Percentiles rank a stretch among this genome's conserved stretches.
Conservation (phyloP, 1,140 invertebrate genomes). For the Apis cerana region DNA sequence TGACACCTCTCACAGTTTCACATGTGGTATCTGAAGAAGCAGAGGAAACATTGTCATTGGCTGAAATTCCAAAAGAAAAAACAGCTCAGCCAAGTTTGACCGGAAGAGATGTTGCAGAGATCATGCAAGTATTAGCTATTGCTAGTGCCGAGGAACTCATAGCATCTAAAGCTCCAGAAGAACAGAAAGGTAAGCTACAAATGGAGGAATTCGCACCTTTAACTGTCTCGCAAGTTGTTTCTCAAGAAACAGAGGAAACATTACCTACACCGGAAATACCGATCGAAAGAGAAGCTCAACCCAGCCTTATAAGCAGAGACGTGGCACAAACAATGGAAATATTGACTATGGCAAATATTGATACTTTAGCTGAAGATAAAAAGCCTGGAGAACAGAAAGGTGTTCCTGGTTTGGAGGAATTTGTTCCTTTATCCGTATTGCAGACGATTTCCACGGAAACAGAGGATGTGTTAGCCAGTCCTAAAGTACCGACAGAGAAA, state of each 20-base stretch:
- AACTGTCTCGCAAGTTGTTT: conserved; percentile 66
- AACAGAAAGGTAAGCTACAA: conserved; percentile 59
- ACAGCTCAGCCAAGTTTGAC: conserved; percentile 62
- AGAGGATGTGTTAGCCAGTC: conserved; percentile 56
- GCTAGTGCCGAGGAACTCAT: conserved; percentile 64
- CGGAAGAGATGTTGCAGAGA: conserved; percentile 69
- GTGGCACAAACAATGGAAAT: conserved; percentile 71
- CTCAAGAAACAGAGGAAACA: conserved; percentile 68
- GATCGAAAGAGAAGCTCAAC: conserved; percentile 63
- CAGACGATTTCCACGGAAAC: conserved; percentile 63
- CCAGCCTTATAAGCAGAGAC: conserved; percentile 64
- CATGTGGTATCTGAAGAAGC: conserved; percentile 58
- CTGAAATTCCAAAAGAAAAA: conserved; percentile 53
- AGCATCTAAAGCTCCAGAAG: conserved; percentile 48
- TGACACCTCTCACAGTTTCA: conserved; percentile 61
- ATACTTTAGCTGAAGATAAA: conserved; percentile 38
- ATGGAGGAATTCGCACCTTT: conserved; percentile 63
- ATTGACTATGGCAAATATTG: conserved; percentile 52
- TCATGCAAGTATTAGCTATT: conserved; percentile 65
- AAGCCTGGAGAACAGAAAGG: conserved; percentile 65
- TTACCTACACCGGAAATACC: conserved; percentile 60
- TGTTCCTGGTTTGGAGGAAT: conserved; percentile 59
- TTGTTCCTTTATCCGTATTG: conserved; percentile 64
- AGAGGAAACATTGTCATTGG: conserved; percentile 49
- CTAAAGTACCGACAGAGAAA: conserved; percentile 53